Evolutionary conservation across 2,888 invertebrate genomes (phyloP), one percentile per base, ranked within the genome.

Genomic region (Drosophila fulvimacula): DNA sequence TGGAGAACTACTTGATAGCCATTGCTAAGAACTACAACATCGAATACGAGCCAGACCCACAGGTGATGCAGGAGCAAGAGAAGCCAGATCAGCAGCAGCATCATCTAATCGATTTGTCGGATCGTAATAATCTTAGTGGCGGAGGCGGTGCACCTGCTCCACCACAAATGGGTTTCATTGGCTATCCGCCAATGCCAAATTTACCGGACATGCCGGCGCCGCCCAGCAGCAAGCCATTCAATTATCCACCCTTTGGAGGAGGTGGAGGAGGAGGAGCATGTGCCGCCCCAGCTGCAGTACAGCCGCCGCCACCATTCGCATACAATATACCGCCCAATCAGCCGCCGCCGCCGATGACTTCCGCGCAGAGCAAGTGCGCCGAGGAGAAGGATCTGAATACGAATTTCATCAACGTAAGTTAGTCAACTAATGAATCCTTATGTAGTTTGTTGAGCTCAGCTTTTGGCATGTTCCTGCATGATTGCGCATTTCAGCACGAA

Each of bases 11-110:
- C 86, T 93, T 99, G 82, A 96, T 98, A 86, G 99, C 99, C 93
- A 99, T 99, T 82, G 98, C 99, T 1, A 98, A 97, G 92, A 97
- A 97, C 88, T 99, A 98, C 91, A 97, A 98, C 92, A 96, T 99
- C 53, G 96, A 96, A 53, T 99, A 99, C 92, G 97, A 97, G 76
- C 98, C 99, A 0, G 99, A 99, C 94, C 96, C 97, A 76, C 96
- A 97, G 93, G 94, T 98, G 10, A 96, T 98, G 96, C 94, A 95
- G 76, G 96, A 96, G 78, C 96, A 96, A 81, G 74, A 81, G 24
- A 82, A 83, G 46, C 85, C 90, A 30, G 81, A 76, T 59, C 64
- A 41, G 32, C 93, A 94, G 90, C 95, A 94, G 90, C 95, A 95
- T 2, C 91, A 96, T 89, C 92, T 96, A 63, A 95, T 96, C 73